Conservation (phyloP, 2,113 vertebrate genomes). For the Apteryx owenii region DNA sequence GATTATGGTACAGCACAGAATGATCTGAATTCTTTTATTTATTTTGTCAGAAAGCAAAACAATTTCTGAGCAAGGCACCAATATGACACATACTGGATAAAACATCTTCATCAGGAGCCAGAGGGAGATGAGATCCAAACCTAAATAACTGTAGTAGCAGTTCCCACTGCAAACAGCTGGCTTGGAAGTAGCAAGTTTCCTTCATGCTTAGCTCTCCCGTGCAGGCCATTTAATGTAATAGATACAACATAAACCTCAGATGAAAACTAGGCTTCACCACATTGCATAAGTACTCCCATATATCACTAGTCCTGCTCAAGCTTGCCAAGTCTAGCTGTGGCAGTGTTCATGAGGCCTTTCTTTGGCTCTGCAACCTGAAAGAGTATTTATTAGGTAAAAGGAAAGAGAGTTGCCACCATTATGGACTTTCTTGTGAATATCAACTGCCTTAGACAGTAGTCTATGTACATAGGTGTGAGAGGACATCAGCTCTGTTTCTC, state of each 20-base stretch:
- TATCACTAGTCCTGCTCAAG: not conserved
- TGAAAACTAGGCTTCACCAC: constrained; percentile 22
- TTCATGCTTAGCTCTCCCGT: not conserved
- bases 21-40: not conserved
- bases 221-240: constrained; percentile 8
- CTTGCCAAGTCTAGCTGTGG: constrained; percentile 6
- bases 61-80: not conserved
- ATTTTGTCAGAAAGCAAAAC: not conserved
- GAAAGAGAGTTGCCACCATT: not conserved
- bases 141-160: not conserved
- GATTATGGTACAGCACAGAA: not conserved
- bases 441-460: not conserved
- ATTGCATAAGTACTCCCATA: not conserved
- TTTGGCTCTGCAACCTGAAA: not conserved
- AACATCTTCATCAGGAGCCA: not conserved
- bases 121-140: not conserved
- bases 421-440: not conserved
- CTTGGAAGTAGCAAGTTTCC: not conserved
- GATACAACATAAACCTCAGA: constrained; percentile 1
- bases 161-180: not conserved
- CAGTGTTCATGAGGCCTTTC: not conserved
- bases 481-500: not conserved
- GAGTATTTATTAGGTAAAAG: constrained; percentile 5
- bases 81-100: not conserved
- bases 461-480: not conserved